Evolutionary conservation across 2,888 invertebrate genomes (phyloP).

Genomic region (Ophraella communa): DNA sequence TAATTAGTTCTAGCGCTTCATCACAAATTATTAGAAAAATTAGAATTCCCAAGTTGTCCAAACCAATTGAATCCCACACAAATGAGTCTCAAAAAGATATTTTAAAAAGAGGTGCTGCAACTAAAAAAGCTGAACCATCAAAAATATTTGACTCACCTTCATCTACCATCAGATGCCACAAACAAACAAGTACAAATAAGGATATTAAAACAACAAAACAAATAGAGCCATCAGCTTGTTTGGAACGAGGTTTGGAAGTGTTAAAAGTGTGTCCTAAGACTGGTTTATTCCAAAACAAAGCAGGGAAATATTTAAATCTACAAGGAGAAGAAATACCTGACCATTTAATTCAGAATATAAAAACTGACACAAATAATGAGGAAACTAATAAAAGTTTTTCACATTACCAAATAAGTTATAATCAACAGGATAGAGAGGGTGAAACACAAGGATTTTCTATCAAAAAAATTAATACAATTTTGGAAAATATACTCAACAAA

Average conservation of each 20-base stretch:
- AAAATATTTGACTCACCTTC: neutral
- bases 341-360: neutral
- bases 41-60: neutral
- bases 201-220: neutral
- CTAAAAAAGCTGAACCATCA: neutral
- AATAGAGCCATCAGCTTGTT: neutral
- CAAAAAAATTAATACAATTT: neutral
- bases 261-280: conserved; percentile 23
- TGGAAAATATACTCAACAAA: no score
- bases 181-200: neutral
- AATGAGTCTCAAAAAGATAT: neutral
- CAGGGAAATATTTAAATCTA: conserved; percentile 16
- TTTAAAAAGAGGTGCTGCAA: no score
- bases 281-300: conserved; percentile 20
- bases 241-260: neutral
- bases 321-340: conserved; percentile 4
- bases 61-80: neutral
- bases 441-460: neutral
- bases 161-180: no score
- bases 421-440: neutral
- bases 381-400: neutral
- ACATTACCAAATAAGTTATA: neutral
- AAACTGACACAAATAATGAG: neutral
- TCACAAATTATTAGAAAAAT: neutral
- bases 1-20: neutral